Base-by-base conservation (phyloP, 2,888 invertebrate species). In the Cryptus armator region DNA sequence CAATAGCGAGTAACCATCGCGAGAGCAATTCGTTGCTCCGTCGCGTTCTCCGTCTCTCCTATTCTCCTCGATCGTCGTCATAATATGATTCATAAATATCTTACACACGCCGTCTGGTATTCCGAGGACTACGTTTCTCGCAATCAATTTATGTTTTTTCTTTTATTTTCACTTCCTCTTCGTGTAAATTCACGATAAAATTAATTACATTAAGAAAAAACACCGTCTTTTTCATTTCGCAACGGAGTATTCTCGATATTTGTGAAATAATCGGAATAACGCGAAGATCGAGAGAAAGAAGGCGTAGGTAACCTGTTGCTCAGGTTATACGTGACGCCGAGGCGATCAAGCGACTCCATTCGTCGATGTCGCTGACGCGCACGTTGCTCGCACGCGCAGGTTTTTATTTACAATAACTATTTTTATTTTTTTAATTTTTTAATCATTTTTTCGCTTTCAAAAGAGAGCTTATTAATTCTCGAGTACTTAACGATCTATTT, bases 71-170 rank as follows among this genome's bases (percentile, higher is more conserved):
- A 3, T 12, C 14, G 48, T 51, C 32, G 43, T 68, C 48, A 72
- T 19, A 72, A 59, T 43, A 81, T 84, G 84, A 84, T 72, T 84
- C 84, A 84, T 77, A 72, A 74, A 37, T 44, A 59, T 80, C 81
- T 81, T 75, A 67, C 71, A 70, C 80, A 59, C 76, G 37, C 44
- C 81, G 72, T 80, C 48, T 48, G 64, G 29, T 72, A 56, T 37
- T 46, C 48, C 71, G 48, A 62, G 68, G 64, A 48, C 75, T 19
- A 37, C 64, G 10, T 29, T 43, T 24, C 48, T 44, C 32, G 53
- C 37, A 5, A 24, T 56, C 19, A 56, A 24, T 56, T 24, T 19
- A 10, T 19, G 10, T 56, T 56, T 59, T 59, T 10, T 24, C n/a
- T 14, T 14, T 48, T n/a, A 3, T 67, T 67, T 32, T 53, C 51